Evolutionary conservation across 53 echinoderm and acorn worm genomes (phyloP).

Genomic region (Holothuria scabra): DNA sequence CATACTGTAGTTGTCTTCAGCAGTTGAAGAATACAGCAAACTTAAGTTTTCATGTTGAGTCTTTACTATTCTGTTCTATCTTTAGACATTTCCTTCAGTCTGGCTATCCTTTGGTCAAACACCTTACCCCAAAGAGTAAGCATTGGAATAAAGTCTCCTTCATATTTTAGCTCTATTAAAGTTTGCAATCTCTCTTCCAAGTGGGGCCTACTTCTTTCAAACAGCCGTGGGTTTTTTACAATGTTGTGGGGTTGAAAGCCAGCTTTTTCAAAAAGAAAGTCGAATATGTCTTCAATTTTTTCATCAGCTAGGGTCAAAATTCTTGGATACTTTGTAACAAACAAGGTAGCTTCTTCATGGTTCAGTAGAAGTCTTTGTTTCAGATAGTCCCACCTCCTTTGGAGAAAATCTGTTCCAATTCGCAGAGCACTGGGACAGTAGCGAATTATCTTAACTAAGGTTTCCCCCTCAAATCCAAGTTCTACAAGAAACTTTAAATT

Average conservation of each 20-base stretch:
- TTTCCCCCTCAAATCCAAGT: constrained; percentile 61
- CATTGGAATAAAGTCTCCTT: constrained; percentile 21
- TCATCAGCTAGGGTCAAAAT: constrained; percentile 52
- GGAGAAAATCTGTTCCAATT: constrained; percentile 74
- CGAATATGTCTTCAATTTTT: constrained; percentile 52
- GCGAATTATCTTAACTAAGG: constrained; percentile 69
- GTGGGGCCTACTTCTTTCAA: constrained; percentile 41
- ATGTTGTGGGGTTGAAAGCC: constrained; percentile 23
- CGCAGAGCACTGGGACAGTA: constrained; percentile 79
- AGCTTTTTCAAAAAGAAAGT: constrained; percentile 46
- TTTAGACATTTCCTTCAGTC: background rate
- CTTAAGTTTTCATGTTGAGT: too few species aligned
- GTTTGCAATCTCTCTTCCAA: constrained; percentile 46
- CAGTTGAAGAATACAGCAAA: too few species aligned
- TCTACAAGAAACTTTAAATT: constrained; percentile 62
- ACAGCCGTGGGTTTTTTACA: constrained; percentile 32
- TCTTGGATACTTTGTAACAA: constrained; percentile 49
- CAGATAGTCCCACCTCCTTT: constrained; percentile 51
- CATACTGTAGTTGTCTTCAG: too few species aligned
- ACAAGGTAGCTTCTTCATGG: constrained; percentile 20
- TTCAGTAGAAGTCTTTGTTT: constrained; percentile 56
- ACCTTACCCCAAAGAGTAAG: background rate
- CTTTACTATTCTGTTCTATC: too few species aligned
- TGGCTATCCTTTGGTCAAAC: constrained; percentile 24
- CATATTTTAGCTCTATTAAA: constrained; percentile 36